These are phyloP conservation scores for Seira musarum DNA, from an alignment of 2,888 invertebrate species.

Conservation along the genomic window DNA sequence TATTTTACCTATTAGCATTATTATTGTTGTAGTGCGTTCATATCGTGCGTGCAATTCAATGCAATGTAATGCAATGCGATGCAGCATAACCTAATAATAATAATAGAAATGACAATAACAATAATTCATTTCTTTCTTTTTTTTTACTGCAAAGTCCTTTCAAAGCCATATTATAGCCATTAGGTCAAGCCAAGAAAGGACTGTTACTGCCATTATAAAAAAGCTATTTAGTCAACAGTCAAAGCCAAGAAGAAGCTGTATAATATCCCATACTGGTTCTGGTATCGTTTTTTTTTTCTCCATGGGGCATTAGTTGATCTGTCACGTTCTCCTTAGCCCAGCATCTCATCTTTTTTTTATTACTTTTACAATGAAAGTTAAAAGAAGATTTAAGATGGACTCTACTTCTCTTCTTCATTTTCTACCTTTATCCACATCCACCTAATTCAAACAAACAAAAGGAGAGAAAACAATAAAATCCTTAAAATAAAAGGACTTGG, in stretches of 20 bases:
- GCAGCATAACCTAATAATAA: no score
- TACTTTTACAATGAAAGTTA: background rate
- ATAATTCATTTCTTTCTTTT: background rate
- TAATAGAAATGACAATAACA: background rate
- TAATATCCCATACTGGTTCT: background rate
- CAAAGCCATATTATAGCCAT: no score
- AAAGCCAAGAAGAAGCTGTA: background rate
- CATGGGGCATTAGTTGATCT: conserved; percentile 53
- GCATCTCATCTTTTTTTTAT: no score
- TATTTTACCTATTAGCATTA: background rate
- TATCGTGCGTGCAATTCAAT: background rate
- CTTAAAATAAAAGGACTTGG: conserved; percentile 20
- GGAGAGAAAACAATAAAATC: conserved; percentile 12
- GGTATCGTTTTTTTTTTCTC: conserved; percentile 25
- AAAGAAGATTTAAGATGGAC: background rate
- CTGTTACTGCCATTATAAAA: background rate
- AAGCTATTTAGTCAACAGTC: background rate
- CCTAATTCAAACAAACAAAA: conserved; percentile 43
- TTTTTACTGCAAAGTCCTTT: background rate
- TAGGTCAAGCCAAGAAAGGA: background rate
- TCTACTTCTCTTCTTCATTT: no score
- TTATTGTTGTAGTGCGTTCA: no score
- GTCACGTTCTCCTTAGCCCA: conserved; percentile 51
- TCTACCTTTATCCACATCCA: no score
- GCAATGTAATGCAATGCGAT: no score